phyloP scores from a whole-genome alignment of 2,797 vertebrate species.

The Cygnus olor region DNA sequence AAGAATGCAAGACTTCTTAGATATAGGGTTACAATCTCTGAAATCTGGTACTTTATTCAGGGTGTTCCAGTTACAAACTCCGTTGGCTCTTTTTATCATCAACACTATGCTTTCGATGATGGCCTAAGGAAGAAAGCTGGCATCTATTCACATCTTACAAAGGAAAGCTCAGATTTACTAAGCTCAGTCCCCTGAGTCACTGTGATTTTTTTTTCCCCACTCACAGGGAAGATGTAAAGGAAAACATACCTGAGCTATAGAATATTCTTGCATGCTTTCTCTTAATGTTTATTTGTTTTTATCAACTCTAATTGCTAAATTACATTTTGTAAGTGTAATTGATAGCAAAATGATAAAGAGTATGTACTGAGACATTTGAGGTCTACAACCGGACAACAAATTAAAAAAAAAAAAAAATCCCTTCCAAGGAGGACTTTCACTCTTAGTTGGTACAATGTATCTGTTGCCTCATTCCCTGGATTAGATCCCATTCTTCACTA shows the following conservation, averaged over 20 bases:
- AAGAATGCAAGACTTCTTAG: neutral
- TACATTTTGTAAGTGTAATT: neutral
- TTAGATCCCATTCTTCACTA: neutral
- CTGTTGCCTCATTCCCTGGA: neutral
- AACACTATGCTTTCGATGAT: neutral
- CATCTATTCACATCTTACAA: neutral
- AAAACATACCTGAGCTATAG: neutral
- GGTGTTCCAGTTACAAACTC: neutral
- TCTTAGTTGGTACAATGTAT: neutral
- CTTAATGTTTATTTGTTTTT: neutral
- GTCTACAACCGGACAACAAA: neutral
- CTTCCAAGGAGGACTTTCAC: neutral
- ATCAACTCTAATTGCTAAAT: neutral
- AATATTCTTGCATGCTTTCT: neutral
- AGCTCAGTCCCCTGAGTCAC: neutral
- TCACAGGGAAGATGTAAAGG: neutral
- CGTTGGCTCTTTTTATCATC: conserved; percentile 17
- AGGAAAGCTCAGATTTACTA: neutral
- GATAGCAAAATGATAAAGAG: neutral
- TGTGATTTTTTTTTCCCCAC: neutral
- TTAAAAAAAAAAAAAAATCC: neutral
- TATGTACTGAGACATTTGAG: neutral
- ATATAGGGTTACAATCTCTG: neutral
- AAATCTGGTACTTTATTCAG: neutral
- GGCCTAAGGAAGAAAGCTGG: neutral